phyloP scores from a whole-genome alignment of 2,888 invertebrate genomes.

The Lycophotia porphyrea region DNA sequence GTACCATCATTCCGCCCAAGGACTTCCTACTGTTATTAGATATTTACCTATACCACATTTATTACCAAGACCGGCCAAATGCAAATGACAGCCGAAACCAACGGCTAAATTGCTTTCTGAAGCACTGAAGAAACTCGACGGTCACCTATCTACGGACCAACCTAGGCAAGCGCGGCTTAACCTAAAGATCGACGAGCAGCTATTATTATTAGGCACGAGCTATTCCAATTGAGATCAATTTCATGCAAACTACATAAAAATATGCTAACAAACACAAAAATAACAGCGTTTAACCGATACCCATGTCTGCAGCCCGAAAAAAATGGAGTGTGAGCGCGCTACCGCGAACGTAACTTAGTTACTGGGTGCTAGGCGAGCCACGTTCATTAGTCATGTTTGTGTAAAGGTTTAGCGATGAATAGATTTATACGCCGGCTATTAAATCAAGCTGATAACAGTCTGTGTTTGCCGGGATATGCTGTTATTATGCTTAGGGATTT shows the following conservation, averaged over 20 bases:
- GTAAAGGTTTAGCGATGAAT: constrained; percentile 80
- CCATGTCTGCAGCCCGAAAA: constrained; percentile 30
- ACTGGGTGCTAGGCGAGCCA: constrained; percentile 64
- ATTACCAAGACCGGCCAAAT: too few relatives aligned
- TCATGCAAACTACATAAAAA: not conserved
- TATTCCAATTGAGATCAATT: not conserved
- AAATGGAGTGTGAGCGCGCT: constrained; percentile 71
- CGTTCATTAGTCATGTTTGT: constrained; percentile 86
- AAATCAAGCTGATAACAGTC: constrained; percentile 77
- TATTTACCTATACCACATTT: too few relatives aligned
- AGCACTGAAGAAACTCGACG: too few relatives aligned
- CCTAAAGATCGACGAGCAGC: not conserved
- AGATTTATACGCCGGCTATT: constrained; percentile 79
- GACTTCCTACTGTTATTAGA: too few relatives aligned
- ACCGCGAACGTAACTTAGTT: constrained; percentile 81
- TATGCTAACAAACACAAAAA: constrained; percentile 11
- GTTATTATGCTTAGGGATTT: constrained; percentile 2
- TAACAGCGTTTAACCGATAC: constrained; percentile 48
- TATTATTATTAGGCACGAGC: not conserved
- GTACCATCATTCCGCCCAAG: too few relatives aligned
- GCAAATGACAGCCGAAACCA: too few relatives aligned
- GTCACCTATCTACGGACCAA: too few relatives aligned
- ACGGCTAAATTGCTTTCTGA: too few relatives aligned
- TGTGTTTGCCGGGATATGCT: constrained; percentile 73
- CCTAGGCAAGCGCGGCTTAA: too few relatives aligned